Percentiles rank a stretch among this genome's conserved stretches.
Conservation (phyloP, 1,140 invertebrate species). For the Neodiprion lecontei region DNA sequence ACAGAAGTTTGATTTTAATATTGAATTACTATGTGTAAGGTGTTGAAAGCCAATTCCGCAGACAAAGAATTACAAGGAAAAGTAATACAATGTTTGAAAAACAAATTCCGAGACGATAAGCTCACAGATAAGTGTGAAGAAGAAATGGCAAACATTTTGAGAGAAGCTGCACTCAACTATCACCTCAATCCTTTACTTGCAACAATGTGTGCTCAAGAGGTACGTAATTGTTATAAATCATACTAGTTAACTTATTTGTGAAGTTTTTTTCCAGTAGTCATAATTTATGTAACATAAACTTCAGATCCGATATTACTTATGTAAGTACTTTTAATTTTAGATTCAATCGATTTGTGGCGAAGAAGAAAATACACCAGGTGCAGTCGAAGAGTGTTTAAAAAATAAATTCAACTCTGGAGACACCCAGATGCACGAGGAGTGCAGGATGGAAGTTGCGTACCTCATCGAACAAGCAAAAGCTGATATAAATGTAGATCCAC, state of each 20-base stretch:
- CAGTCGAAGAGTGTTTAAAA: constrained; percentile 90
- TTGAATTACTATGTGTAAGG: constrained; percentile 37
- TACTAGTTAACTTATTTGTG: too few species aligned
- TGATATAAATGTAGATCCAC: constrained; percentile 84
- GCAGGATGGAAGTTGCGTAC: constrained; percentile 80
- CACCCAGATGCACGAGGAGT: constrained; percentile 75
- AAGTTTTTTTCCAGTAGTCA: too few species aligned
- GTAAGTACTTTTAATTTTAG: constrained; percentile 31
- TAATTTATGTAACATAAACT: too few species aligned
- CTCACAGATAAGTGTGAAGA: constrained; percentile 78
- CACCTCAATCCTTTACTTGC: constrained; percentile 84
- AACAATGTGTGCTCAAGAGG: constrained; percentile 73
- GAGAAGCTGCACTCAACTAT: constrained; percentile 88
- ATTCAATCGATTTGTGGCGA: constrained; percentile 59
- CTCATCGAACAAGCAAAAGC: constrained; percentile 81
- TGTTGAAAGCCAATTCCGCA: constrained; percentile 44
- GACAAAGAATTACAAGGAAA: constrained; percentile 61
- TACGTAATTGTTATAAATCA: constrained; percentile 37
- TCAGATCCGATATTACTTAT: too few species aligned
- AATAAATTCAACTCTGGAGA: constrained; percentile 71
- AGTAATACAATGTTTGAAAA: constrained; percentile 76
- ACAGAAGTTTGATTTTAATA: constrained; percentile 18
- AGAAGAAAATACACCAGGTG: constrained; percentile 56
- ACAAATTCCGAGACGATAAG: constrained; percentile 77
- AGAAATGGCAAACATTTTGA: constrained; percentile 81